These are phyloP conservation scores for Willowsia nigromaculata DNA, from an alignment of 2,888 invertebrate genomes.

Conservation along the genomic window DNA sequence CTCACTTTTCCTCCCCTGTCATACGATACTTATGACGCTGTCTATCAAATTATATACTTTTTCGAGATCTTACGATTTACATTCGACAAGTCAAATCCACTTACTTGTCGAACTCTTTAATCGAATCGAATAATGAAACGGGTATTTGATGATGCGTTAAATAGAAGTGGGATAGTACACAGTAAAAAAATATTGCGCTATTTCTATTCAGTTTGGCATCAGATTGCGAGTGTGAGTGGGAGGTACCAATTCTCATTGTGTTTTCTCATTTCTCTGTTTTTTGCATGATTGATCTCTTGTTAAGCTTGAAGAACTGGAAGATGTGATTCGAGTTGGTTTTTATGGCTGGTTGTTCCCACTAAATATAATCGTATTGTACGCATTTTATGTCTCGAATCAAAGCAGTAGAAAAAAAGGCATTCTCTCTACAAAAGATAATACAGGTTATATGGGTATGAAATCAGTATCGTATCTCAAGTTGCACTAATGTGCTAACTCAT, in stretches of 20 bases:
- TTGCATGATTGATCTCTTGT: constrained; percentile 58
- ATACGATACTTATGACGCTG: constrained; percentile 36
- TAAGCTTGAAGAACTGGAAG: constrained; percentile 46
- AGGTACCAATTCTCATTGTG: constrained; percentile 18
- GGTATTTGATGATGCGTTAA: constrained; percentile 36
- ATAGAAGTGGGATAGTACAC: neutral
- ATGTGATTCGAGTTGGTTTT: constrained; percentile 39
- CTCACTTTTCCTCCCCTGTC: constrained; percentile 20
- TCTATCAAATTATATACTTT: constrained; percentile 31
- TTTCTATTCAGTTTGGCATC: neutral
- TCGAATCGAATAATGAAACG: constrained; percentile 33
- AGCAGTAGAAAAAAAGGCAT: constrained; percentile 9
- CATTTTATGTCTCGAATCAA: neutral
- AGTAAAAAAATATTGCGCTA: too few relatives aligned
- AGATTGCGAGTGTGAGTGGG: constrained; percentile 52
- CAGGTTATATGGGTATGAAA: neutral
- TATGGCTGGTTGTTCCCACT: neutral
- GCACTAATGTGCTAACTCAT: constrained; percentile 49
- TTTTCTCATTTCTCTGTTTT: neutral
- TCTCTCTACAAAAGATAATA: neutral
- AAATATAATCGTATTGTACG: neutral
- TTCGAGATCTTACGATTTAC: constrained; percentile 11
- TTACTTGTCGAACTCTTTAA: constrained; percentile 53
- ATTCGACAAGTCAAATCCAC: constrained; percentile 59
- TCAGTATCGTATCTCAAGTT: neutral